Evolutionary conservation across 2,797 vertebrate genomes (phyloP), one percentile per base, ranked within the genome.

Genomic region (Acanthurus leucopareius): DNA sequence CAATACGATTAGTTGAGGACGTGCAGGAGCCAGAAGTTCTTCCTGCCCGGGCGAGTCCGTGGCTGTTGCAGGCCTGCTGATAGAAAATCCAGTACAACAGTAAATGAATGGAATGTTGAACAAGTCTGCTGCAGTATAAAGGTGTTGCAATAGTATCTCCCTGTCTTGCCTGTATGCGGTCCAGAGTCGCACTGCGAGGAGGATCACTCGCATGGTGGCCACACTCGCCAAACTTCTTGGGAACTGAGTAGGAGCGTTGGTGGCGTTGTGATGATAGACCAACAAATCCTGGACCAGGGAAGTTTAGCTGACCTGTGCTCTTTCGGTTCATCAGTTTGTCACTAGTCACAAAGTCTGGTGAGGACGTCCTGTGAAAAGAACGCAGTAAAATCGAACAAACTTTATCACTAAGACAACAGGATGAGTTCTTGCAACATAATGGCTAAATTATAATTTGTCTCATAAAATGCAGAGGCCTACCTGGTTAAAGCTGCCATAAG

Each of bases 221-320:
- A 17, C 93, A 95, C 66, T 98, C 97, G 9, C 98, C 98, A 62
- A 99, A 99, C 88, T 99, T 99, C 88, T 99, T 99, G 68, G 98
- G 98, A 48, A 99, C 98, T 0, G 98, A 99, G 89, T 98, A 99
- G 83, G 98, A 99, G 85, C 98, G 97, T 63, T 99, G 98, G 86
- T 99, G 98, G 15, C 98, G 95, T 42, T 99, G 98, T 1, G 97
- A 95, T 0, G 98, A 97, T 35, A 97, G 82, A 15, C 91, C 96
- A 14, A 89, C 82, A 0, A 96, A 87, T 3, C 96, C 94, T 4
- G 95, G 89, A 15, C 96, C 96, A 0, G 97, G 95, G 75, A 96
- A 96, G n/a, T 99, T 98, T 38, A 99, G 91, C 88, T 99, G 98
- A 5, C 98, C 98, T 0, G 98, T 99, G 93, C 98, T 99, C 88